Percentiles rank a stretch among this genome's conserved stretches.
Conservation (phyloP, 2,113 vertebrate genomes). For the Periophthalmodon schlosseri region DNA sequence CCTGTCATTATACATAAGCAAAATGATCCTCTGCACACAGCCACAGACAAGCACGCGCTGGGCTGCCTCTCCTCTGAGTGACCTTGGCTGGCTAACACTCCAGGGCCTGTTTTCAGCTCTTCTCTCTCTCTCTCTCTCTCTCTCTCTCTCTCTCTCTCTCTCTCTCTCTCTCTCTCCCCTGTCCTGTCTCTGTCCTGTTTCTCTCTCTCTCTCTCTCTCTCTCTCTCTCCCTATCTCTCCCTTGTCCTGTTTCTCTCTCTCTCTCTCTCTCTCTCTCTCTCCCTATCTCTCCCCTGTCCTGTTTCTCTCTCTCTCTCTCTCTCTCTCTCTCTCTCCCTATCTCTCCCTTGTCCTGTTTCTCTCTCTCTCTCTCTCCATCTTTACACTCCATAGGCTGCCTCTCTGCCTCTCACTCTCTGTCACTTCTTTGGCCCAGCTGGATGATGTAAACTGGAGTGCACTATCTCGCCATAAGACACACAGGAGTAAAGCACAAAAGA, state of each 20-base stretch:
- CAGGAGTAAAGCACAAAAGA: slow-evolving; percentile 56
- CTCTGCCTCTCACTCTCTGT: slow-evolving; percentile 52
- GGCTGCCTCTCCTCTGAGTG: slow-evolving; percentile 70
- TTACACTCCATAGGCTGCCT: slow-evolving; percentile 55
- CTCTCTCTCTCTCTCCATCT: slow-evolving; percentile 50
- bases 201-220: too few relatives aligned
- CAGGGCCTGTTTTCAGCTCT: slow-evolving; percentile 61
- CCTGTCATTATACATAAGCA: too few relatives aligned
- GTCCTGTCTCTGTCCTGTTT: too few relatives aligned
- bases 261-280: too few relatives aligned
- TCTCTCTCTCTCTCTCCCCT: slow-evolving; percentile 44
- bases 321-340: neutral
- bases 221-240: too few relatives aligned
- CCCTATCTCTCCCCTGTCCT: too few relatives aligned
- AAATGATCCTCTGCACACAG: slow-evolving; percentile 22
- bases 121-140: neutral
- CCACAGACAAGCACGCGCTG: slow-evolving; percentile 30
- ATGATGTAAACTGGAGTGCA: slow-evolving; percentile 42
- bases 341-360: neutral
- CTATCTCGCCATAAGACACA: slow-evolving; percentile 28
- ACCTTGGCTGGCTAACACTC: slow-evolving; percentile 75
- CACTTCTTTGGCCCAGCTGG: slow-evolving; percentile 34
- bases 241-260: too few relatives aligned
- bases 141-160: slow-evolving; percentile 42
- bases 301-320: slow-evolving; percentile 49